A percentile compares a stretch with the other conserved stretches of the same genome.
Conservation (phyloP, 2,113 vertebrate species). For the Trachemys scripta region DNA sequence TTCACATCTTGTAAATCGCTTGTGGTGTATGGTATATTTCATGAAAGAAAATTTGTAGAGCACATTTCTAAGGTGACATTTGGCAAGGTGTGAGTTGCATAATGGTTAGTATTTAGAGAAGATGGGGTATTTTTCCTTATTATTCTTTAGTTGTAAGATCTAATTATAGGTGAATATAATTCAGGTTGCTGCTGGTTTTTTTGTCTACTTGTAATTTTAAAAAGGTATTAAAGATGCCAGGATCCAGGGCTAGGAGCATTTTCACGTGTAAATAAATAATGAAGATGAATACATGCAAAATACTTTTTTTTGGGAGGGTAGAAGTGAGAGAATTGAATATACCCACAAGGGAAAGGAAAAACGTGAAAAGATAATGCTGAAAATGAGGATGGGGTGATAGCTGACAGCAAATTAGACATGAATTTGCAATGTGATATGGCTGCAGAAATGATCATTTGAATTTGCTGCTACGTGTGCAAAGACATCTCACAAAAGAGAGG, state of each 20-base stretch:
- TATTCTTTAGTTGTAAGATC: not conserved
- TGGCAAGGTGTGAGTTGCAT: not conserved
- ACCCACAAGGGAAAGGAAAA: constrained; percentile 9
- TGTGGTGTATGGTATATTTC: not conserved
- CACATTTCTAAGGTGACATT: not conserved
- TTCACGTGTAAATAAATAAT: not conserved
- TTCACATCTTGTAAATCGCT: not conserved
- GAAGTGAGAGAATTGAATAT: not conserved
- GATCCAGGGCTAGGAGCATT: not conserved
- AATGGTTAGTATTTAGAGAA: not conserved
- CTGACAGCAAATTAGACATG: not conserved
- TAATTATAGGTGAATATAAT: not conserved
- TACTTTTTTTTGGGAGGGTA: not conserved
- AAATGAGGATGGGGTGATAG: not conserved
- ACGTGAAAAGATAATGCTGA: not conserved
- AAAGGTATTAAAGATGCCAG: not conserved
- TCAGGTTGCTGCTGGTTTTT: not conserved
- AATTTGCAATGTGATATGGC: not conserved
- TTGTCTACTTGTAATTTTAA: not conserved
- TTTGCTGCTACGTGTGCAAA: not conserved
- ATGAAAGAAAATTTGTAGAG: not conserved
- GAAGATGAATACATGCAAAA: not conserved
- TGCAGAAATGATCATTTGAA: not conserved
- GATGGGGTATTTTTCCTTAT: not conserved
- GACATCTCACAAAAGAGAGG: fast-evolving